Evolutionary conservation across 2,888 invertebrate species (phyloP).

Genomic region (Sphaeridia pumilis): DNA sequence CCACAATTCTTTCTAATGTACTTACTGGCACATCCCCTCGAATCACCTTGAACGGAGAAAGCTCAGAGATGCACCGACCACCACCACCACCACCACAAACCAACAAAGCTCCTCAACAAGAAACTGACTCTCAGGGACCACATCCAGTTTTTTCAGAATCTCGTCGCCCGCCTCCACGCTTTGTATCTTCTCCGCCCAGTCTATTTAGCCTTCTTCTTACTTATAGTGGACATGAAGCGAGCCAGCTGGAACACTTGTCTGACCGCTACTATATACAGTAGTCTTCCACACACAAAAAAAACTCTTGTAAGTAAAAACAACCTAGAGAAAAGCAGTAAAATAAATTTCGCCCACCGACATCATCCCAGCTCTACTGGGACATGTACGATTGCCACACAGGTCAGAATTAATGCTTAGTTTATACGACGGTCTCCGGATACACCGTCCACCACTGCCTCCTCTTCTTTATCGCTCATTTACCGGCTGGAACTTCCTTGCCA

Average conservation of each 20-base stretch:
- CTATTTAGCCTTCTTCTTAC: not conserved
- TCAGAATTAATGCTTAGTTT: constrained; percentile 4
- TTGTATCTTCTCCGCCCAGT: not conserved
- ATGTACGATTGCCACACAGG: constrained; percentile 4
- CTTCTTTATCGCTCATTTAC: constrained; percentile 1
- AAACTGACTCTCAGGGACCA: too few species aligned
- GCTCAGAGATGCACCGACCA: not conserved
- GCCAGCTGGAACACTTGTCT: too few species aligned
- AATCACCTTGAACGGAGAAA: not conserved
- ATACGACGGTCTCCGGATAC: too few species aligned
- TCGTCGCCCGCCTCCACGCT: too few species aligned
- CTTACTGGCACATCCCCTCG: not conserved
- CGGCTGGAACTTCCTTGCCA: not conserved
- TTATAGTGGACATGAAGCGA: too few species aligned
- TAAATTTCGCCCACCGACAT: constrained; percentile 1
- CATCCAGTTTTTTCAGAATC: too few species aligned
- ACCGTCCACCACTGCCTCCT: not conserved
- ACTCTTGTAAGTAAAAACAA: not conserved
- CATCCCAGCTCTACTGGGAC: not conserved
- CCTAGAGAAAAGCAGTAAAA: not conserved
- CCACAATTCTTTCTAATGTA: constrained; percentile 3
- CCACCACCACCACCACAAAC: not conserved
- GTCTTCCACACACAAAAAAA: not conserved
- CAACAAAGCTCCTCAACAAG: not conserved
- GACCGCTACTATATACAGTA: too few species aligned